A percentile compares a stretch with the other conserved stretches of the same genome.
These are phyloP conservation scores for Drosophila repleta DNA, from an alignment of 1,140 invertebrate species.

Conservation along the genomic window DNA sequence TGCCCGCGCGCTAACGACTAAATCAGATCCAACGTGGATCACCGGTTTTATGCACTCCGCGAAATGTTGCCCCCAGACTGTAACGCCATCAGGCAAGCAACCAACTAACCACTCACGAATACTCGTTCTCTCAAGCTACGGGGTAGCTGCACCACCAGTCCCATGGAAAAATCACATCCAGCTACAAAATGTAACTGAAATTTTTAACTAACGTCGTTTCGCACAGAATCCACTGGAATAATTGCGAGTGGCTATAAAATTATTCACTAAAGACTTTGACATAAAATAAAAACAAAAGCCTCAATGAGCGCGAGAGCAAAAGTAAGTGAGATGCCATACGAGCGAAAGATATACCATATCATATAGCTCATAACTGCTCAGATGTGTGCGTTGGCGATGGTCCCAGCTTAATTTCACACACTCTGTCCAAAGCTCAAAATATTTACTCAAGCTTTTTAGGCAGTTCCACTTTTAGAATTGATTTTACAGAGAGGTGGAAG, in stretches of 20 bases:
- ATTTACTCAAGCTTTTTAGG: conserved; percentile 7
- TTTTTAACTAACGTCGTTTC: conserved; percentile 3
- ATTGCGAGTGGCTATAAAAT: conserved; percentile 3
- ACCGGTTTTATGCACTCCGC: conserved; percentile 79
- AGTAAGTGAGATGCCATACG: conserved; percentile 8
- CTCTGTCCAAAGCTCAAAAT: background rate
- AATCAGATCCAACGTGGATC: conserved; percentile 76
- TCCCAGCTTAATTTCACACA: background rate
- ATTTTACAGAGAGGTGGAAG: no score
- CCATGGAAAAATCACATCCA: conserved; percentile 8
- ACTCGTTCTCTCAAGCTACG: conserved; percentile 41
- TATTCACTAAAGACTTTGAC: background rate
- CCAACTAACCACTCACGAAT: conserved; percentile 31
- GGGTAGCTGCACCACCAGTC: conserved; percentile 13
- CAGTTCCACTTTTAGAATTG: conserved; percentile 3
- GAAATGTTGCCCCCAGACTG: conserved; percentile 53
- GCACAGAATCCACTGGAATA: conserved; percentile 28
- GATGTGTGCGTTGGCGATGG: conserved; percentile 13
- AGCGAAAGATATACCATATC: conserved; percentile 2
- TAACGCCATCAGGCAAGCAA: conserved; percentile 27
- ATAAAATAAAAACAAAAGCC: conserved; percentile 3
- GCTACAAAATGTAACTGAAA: conserved; percentile 35
- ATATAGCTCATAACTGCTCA: conserved; percentile 7
- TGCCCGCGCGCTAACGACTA: conserved; percentile 83
- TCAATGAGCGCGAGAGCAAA: conserved; percentile 6